Evolutionary conservation across 2,113 vertebrate species (phyloP).

Genomic region (Empidonax alnorum): DNA sequence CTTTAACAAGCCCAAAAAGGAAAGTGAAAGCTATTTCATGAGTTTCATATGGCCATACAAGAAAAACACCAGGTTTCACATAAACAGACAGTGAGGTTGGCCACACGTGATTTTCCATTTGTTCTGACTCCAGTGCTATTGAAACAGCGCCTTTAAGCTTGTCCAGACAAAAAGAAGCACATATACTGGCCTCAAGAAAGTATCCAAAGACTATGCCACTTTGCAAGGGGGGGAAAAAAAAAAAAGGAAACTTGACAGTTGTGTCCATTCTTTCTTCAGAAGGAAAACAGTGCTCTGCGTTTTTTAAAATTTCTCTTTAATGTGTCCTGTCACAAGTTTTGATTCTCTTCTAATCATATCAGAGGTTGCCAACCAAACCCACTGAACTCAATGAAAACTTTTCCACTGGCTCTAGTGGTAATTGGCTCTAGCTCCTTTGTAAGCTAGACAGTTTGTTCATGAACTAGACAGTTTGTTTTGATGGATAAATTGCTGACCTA

Average conservation of each 20-base stretch:
- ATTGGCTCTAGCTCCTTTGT: constrained; percentile 15
- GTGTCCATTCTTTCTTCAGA: too few relatives aligned
- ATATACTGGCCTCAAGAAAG: not conserved
- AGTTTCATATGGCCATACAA: not conserved
- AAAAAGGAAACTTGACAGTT: not conserved
- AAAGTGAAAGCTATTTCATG: not conserved
- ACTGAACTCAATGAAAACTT: constrained; percentile 29
- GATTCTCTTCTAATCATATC: not conserved
- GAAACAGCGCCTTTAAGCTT: not conserved
- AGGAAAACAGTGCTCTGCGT: not conserved
- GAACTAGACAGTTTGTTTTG: constrained; percentile 51
- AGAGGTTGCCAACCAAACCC: not conserved
- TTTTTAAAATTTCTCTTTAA: not conserved
- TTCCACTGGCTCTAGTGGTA: constrained; percentile 48
- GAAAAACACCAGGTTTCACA: not conserved
- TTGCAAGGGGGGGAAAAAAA: rapidly evolving
- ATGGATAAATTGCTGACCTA: constrained; percentile 46
- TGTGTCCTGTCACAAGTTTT: not conserved
- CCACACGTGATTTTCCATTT: not conserved
- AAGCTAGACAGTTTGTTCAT: constrained; percentile 49
- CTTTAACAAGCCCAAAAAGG: not conserved
- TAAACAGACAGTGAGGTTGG: not conserved
- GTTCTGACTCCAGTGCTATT: not conserved
- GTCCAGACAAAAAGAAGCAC: not conserved
- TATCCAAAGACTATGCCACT: not conserved